Percentiles rank a stretch among this genome's conserved stretches.
phyloP scores from a whole-genome alignment of 2,888 invertebrate species.

The Pyrochroa serraticornis region DNA sequence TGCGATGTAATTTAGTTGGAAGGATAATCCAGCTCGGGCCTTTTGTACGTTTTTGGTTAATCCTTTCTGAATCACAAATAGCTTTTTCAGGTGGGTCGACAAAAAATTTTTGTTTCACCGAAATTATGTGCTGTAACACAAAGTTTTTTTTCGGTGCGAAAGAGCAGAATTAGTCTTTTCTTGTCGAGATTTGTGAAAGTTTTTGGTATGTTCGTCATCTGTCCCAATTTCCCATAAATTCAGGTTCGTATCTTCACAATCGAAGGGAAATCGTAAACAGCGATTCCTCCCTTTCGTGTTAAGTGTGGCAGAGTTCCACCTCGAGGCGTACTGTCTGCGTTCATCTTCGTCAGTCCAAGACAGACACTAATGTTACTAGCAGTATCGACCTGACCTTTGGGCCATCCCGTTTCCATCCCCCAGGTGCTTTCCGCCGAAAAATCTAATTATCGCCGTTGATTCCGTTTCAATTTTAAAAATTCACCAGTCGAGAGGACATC shows the following conservation, averaged over 20 bases:
- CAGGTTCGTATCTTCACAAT: conserved; percentile 15
- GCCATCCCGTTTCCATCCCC: conserved; percentile 5
- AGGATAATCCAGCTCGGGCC: too few relatives aligned
- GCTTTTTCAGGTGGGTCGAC: too few relatives aligned
- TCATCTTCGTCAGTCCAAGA: conserved; percentile 40
- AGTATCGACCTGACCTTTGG: conserved; percentile 30
- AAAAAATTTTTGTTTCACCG: too few relatives aligned
- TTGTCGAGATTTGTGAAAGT: conserved; percentile 11
- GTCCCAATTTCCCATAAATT: conserved; percentile 21
- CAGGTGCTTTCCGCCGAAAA: background rate
- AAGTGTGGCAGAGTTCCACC: conserved; percentile 37
- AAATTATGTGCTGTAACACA: too few relatives aligned
- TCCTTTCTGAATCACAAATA: too few relatives aligned
- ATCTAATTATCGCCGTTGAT: too few relatives aligned
- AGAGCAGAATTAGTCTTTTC: too few relatives aligned
- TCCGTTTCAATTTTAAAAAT: background rate
- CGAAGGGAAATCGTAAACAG: conserved; percentile 37
- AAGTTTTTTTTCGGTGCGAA: too few relatives aligned
- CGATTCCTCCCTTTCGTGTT: conserved; percentile 31
- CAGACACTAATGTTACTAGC: conserved; percentile 34
- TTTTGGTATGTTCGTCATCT: conserved; percentile 8
- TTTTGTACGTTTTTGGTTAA: too few relatives aligned
- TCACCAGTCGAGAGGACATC: background rate
- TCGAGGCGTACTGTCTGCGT: conserved; percentile 36
- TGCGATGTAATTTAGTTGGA: too few relatives aligned